Conservation (phyloP, 2,113 vertebrate species). For the Mugil cephalus region DNA sequence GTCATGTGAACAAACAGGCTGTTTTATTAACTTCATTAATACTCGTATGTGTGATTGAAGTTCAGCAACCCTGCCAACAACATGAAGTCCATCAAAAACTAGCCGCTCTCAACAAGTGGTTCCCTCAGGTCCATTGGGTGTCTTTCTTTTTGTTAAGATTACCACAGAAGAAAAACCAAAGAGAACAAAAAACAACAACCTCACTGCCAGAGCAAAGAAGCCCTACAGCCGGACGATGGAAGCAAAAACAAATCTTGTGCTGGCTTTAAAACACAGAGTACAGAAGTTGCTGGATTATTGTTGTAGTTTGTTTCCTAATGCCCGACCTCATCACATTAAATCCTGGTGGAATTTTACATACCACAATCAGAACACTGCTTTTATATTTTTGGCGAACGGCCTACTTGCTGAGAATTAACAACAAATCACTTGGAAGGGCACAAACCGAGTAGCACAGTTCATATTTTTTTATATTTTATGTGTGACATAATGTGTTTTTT, state of each 20-base stretch:
- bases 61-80: background rate
- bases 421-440: background rate
- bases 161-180: conserved; percentile 27
- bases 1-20: background rate
- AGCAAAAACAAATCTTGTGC: conserved; percentile 35
- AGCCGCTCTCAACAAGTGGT: conserved; percentile 16
- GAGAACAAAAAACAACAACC: conserved; percentile 42
- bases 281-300: conserved; percentile 14
- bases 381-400: conserved; percentile 28
- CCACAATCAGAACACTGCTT: conserved; percentile 7
- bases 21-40: background rate
- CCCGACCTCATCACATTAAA: conserved; percentile 17
- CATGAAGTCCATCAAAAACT: conserved; percentile 33
- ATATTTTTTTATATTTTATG: background rate
- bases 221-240: conserved; percentile 18
- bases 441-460: background rate
- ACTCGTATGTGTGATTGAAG: background rate
- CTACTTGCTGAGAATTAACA: background rate
- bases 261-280: conserved; percentile 27
- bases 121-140: conserved; percentile 60
- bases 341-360: conserved; percentile 26
- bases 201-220: conserved; percentile 41
- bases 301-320: conserved; percentile 22
- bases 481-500: too few relatives aligned
- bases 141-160: conserved; percentile 41